Conservation (phyloP, 2,797 vertebrate genomes). For the Ctenopoma multispine region DNA sequence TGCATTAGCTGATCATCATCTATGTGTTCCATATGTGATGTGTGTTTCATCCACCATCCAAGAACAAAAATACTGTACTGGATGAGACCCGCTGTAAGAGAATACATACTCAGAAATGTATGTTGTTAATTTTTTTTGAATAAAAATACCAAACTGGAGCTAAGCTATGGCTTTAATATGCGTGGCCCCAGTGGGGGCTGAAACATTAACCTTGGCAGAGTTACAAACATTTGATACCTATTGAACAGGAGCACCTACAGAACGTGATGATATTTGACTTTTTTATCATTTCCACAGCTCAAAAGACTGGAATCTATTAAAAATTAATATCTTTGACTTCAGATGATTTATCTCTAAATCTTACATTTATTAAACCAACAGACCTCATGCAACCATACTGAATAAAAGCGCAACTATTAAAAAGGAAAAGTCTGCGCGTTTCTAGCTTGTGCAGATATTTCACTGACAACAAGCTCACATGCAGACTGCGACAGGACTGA, state of each 20-base stretch:
- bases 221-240: conserved; percentile 36
- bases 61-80: not conserved
- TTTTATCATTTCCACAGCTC: conserved; percentile 35
- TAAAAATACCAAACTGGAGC: conserved; percentile 17
- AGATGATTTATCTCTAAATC: conserved; percentile 20
- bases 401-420: conserved; percentile 30
- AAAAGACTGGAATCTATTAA: conserved; percentile 47
- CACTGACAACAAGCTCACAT: not conserved
- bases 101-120: conserved; percentile 2
- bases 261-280: conserved; percentile 33
- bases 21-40: conserved; percentile 10
- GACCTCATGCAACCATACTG: not conserved
- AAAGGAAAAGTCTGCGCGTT: conserved; percentile 5
- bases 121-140: conserved; percentile 23
- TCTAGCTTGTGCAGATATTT: conserved; percentile 8
- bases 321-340: conserved; percentile 38
- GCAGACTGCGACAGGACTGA: conserved; percentile 53
- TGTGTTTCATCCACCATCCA: not conserved
- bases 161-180: conserved; percentile 31
- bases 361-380: conserved; percentile 20
- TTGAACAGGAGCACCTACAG: conserved; percentile 18
- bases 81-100: not conserved
- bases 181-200: conserved; percentile 20
- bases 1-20: not conserved
- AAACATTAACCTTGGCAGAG: conserved; percentile 42